Evolutionary conservation across 2,797 vertebrate genomes (phyloP).

Genomic region (Centroberyx gerrardi): DNA sequence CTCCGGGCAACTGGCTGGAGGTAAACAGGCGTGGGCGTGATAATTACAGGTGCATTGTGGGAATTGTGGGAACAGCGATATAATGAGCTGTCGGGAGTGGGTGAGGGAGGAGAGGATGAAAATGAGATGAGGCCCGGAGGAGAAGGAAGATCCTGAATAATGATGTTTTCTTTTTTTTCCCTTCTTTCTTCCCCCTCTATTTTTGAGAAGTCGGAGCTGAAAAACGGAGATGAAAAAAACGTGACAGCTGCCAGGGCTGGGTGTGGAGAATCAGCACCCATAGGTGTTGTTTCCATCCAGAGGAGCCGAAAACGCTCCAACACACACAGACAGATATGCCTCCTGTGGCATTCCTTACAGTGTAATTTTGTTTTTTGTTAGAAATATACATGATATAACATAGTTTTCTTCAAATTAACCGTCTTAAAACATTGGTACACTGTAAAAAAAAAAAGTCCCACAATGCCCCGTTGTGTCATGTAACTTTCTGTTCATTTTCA

Average conservation of each 20-base stretch:
- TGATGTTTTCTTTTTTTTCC: conserved; percentile 39
- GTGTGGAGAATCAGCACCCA: conserved; percentile 46
- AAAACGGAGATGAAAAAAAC: conserved; percentile 25
- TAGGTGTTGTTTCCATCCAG: conserved; percentile 43
- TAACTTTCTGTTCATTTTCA: too few relatives aligned
- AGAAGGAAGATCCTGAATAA: conserved; percentile 73
- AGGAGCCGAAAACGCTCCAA: neutral
- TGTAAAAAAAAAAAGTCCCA: too few relatives aligned
- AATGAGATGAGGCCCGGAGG: conserved; percentile 76
- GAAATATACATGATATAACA: too few relatives aligned
- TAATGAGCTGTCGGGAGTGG: conserved; percentile 83
- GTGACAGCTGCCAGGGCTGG: conserved; percentile 45
- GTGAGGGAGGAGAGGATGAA: conserved; percentile 77
- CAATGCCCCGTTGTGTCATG: too few relatives aligned
- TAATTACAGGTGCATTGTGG: conserved; percentile 87
- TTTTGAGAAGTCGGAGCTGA: conserved; percentile 37
- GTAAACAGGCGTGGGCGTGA: conserved; percentile 83
- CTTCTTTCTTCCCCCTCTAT: conserved; percentile 1
- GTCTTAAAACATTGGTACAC: too few relatives aligned
- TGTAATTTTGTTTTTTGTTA: too few relatives aligned
- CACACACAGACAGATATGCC: neutral
- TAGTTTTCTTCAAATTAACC: conserved; percentile 16
- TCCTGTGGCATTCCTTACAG: conserved; percentile 22
- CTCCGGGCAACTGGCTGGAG: conserved; percentile 82
- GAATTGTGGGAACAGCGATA: conserved; percentile 81